Evolutionary conservation across 1,140 invertebrate genomes (phyloP).

Genomic region (Tenebrio molitor): DNA sequence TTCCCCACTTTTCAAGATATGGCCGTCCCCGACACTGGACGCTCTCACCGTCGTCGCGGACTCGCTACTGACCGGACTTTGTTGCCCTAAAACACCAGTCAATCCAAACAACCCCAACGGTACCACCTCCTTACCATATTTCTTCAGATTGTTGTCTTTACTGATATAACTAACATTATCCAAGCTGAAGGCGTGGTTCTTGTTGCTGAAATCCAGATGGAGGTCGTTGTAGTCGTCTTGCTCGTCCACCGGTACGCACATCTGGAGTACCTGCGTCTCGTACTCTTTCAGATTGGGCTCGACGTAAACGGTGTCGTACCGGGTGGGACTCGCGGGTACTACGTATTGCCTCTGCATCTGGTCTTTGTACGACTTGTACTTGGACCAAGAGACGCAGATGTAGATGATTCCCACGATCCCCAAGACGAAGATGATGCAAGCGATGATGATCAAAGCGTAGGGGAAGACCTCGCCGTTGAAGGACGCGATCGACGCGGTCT

Average conservation of each 20-base stretch:
- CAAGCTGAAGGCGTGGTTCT: constrained; percentile 88
- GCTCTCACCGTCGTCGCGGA: constrained; percentile 84
- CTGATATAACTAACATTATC: constrained; percentile 89
- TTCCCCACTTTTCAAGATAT: constrained; percentile 58
- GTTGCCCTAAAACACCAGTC: constrained; percentile 80
- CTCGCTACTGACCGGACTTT: constrained; percentile 85
- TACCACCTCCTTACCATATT: constrained; percentile 58
- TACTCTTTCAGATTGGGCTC: constrained; percentile 86
- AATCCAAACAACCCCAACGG: constrained; percentile 50
- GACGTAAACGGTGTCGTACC: constrained; percentile 86
- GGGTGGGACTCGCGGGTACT: constrained; percentile 70
- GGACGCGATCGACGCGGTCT: constrained; percentile 73
- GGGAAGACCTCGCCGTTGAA: constrained; percentile 84
- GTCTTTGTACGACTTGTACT: constrained; percentile 88
- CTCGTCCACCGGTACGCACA: constrained; percentile 88
- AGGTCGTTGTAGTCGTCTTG: constrained; percentile 82
- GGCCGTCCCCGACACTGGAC: constrained; percentile 75
- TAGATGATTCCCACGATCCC: constrained; percentile 90
- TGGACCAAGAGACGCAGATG: constrained; percentile 93
- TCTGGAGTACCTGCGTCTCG: constrained; percentile 89
- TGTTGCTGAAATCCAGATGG: constrained; percentile 87
- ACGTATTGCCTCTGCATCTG: constrained; percentile 81
- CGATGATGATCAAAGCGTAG: constrained; percentile 88
- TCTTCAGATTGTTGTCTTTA: constrained; percentile 76
- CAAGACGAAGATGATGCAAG: constrained; percentile 87